Evolutionary conservation across 1,140 invertebrate genomes (phyloP).

Genomic region (Ctenoplectra terminalis): DNA sequence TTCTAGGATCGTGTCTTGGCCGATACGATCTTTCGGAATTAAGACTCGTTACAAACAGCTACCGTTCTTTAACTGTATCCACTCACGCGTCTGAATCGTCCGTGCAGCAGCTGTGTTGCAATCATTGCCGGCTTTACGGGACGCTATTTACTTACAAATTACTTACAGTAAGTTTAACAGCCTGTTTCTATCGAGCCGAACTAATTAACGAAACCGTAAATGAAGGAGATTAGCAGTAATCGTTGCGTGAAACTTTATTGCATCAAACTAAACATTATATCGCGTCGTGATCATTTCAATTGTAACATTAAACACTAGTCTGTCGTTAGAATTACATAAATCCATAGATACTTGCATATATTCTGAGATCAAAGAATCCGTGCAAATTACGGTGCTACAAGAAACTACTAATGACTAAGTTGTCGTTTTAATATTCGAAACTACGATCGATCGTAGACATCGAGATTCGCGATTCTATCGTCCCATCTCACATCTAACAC

Average conservation of each 20-base stretch:
- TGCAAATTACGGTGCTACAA: neutral
- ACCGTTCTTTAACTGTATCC: constrained; percentile 35
- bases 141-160: constrained; percentile 13
- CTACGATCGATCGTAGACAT: neutral
- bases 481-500: neutral
- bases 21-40: constrained; percentile 26
- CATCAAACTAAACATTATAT: neutral
- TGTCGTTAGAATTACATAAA: neutral
- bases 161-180: neutral
- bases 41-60: constrained; percentile 30
- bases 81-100: constrained; percentile 2
- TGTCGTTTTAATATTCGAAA: neutral
- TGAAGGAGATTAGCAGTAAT: neutral
- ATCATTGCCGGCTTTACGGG: neutral
- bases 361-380: constrained; percentile 14
- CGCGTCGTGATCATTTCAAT: neutral
- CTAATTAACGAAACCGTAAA: constrained; percentile 19
- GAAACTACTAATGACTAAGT: neutral
- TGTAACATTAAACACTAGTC: neutral
- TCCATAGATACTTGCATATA: neutral
- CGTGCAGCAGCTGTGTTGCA: neutral
- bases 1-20: constrained; percentile 21
- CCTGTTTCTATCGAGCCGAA: neutral
- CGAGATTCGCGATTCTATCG: neutral
- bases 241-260: constrained; percentile 6